Evolutionary conservation across 2,113 vertebrate species (phyloP).

Genomic region (Epinephelus moara): DNA sequence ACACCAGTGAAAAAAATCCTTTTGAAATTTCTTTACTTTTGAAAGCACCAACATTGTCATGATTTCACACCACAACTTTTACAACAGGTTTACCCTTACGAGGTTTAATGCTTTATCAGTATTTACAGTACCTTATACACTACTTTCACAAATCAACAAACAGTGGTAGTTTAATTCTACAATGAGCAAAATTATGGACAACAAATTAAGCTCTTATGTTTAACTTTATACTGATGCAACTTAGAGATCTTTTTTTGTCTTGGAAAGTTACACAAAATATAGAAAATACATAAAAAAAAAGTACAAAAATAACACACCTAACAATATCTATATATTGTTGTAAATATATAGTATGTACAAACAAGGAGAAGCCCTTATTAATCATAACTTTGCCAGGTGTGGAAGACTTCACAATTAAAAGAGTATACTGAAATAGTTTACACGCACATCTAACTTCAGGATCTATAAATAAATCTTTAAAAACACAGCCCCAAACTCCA

Average conservation of each 20-base stretch:
- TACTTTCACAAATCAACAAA: constrained; percentile 67
- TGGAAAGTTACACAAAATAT: constrained; percentile 68
- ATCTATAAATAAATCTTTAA: constrained; percentile 84
- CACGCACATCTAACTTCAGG: constrained; percentile 75
- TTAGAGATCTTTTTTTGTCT: constrained; percentile 51
- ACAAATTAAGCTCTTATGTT: constrained; percentile 49
- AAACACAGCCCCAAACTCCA: constrained; percentile 70
- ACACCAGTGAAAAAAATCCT: constrained; percentile 37
- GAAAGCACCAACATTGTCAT: constrained; percentile 74
- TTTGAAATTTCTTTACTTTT: constrained; percentile 73
- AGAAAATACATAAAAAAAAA: constrained; percentile 63
- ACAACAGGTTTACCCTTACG: constrained; percentile 62
- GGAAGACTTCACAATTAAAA: constrained; percentile 77
- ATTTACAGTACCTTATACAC: constrained; percentile 72
- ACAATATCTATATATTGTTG: constrained; percentile 74
- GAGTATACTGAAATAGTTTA: constrained; percentile 77
- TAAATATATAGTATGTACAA: constrained; percentile 78
- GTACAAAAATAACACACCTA: constrained; percentile 81
- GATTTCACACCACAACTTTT: constrained; percentile 60
- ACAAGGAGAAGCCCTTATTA: constrained; percentile 65
- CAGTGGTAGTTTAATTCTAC: constrained; percentile 8
- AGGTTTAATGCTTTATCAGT: constrained; percentile 61
- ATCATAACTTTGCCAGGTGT: constrained; percentile 63
- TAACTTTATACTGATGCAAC: constrained; percentile 44
- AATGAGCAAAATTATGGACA: constrained; percentile 28